Percentiles rank a stretch among this genome's conserved stretches.
Evolutionary conservation across 2,113 vertebrate species (phyloP).

Genomic region (Channa argus): DNA sequence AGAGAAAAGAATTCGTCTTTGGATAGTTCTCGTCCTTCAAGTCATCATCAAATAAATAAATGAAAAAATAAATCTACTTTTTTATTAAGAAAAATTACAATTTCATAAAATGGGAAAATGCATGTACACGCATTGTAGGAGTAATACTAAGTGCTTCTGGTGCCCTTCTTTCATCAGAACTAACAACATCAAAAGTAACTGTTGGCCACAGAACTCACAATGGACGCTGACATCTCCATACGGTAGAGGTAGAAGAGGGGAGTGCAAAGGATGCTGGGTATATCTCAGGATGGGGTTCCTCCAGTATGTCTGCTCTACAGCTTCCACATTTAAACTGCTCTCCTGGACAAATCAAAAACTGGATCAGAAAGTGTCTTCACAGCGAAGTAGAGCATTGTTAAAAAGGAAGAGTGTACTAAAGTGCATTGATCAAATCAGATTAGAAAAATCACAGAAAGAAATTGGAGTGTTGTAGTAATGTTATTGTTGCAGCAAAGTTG

Average conservation of each 20-base stretch:
- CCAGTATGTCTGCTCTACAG: constrained; percentile 92
- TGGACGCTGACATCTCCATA: constrained; percentile 89
- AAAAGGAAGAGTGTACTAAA: not conserved
- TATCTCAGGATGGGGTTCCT: constrained; percentile 94
- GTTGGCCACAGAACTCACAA: constrained; percentile 76
- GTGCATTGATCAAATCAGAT: not conserved
- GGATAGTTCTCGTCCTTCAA: too few species aligned
- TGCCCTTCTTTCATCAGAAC: too few species aligned
- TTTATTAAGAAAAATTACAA: not conserved
- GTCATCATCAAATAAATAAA: too few species aligned
- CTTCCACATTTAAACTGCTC: constrained; percentile 90
- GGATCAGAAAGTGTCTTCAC: not conserved
- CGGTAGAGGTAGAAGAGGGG: constrained; percentile 90
- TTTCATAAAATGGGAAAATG: not conserved
- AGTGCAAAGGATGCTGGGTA: constrained; percentile 94
- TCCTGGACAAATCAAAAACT: constrained; percentile 78
- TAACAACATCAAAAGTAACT: not conserved
- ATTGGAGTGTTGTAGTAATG: constrained; percentile 4
- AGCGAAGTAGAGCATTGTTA: not conserved
- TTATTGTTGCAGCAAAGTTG: not conserved
- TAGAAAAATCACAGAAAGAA: not conserved
- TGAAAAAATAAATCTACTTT: too few species aligned
- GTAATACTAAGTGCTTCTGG: too few species aligned
- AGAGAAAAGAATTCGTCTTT: too few species aligned
- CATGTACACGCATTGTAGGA: too few species aligned